Percentiles rank a stretch among this genome's conserved stretches.
phyloP scores from a whole-genome alignment of 2,888 invertebrate genomes.

The Cybosia mesomella region DNA sequence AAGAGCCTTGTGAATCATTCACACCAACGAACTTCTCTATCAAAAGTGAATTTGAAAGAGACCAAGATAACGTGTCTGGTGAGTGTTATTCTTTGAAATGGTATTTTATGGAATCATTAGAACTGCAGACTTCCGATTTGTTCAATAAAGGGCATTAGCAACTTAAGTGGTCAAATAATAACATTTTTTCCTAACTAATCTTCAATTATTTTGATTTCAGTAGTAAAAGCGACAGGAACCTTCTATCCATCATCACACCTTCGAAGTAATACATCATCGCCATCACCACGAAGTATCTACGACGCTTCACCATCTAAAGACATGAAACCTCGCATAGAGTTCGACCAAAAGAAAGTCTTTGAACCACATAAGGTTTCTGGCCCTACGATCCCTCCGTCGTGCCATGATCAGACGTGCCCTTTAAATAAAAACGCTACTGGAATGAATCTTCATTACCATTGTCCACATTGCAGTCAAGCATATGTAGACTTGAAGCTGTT shows the following conservation, averaged over 20 bases:
- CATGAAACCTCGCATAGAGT: slow-evolving; percentile 74
- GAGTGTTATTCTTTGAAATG: slow-evolving; percentile 61
- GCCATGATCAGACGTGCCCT: slow-evolving; percentile 85
- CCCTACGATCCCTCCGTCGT: slow-evolving; percentile 86
- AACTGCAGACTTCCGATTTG: background rate
- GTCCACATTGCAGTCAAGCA: slow-evolving; percentile 81
- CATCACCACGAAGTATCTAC: slow-evolving; percentile 85
- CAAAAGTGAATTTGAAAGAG: slow-evolving; percentile 82
- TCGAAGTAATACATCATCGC: slow-evolving; percentile 85
- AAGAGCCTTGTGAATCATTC: slow-evolving; percentile 72
- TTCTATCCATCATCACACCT: slow-evolving; percentile 93
- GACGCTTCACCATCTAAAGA: slow-evolving; percentile 86
- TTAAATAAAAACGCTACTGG: slow-evolving; percentile 80
- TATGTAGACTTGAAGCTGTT: slow-evolving; percentile 80
- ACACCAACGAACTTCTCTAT: slow-evolving; percentile 80
- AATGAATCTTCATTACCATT: slow-evolving; percentile 83
- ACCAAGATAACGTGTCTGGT: slow-evolving; percentile 84
- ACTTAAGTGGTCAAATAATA: background rate
- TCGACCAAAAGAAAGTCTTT: slow-evolving; percentile 71
- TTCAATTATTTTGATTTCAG: slow-evolving; percentile 85
- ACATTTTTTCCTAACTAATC: slow-evolving; percentile 32
- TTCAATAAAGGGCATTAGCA: background rate
- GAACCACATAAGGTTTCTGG: slow-evolving; percentile 73
- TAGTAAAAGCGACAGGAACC: slow-evolving; percentile 97
- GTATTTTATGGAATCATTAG: background rate